A percentile compares a stretch with the other conserved stretches of the same genome.
Conservation (phyloP, 2,888 invertebrate species). For the Dioctria rufipes region DNA sequence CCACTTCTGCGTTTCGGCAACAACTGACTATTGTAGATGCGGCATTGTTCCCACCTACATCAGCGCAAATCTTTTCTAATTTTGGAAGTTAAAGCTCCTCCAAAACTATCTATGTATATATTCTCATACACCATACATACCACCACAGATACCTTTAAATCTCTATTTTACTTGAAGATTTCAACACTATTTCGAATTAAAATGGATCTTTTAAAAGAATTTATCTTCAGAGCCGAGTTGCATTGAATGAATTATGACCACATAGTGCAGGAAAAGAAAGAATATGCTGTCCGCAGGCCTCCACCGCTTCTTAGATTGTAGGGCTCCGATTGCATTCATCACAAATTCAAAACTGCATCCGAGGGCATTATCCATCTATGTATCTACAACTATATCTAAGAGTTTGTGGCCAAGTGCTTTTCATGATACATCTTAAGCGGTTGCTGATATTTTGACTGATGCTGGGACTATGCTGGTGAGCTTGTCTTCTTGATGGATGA, state of each 20-base stretch:
- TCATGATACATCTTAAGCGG: neutral
- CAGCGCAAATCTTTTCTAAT: neutral
- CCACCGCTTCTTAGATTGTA: constrained; percentile 2
- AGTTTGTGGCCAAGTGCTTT: constrained; percentile 14
- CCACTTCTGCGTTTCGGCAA: neutral
- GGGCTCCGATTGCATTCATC: constrained; percentile 11
- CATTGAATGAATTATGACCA: constrained; percentile 4
- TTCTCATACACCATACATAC: no score
- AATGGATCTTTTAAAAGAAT: constrained; percentile 1
- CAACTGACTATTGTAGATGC: neutral
- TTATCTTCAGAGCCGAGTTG: neutral
- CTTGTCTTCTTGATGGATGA: constrained; percentile 41
- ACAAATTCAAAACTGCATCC: neutral
- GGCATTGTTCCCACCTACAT: neutral
- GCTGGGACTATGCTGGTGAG: neutral
- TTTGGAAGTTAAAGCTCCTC: constrained; percentile 9
- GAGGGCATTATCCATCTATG: neutral
- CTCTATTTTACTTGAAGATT: constrained; percentile 10
- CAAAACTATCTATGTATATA: neutral
- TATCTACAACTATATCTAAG: neutral
- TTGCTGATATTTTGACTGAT: constrained; percentile 23
- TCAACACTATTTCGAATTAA: constrained; percentile 22
- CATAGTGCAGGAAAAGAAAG: neutral
- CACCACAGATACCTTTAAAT: neutral
- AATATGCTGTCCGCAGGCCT: constrained; percentile 16